Base-by-base conservation (phyloP, 2,888 invertebrate species). In the Pseudococcus viburni region DNA sequence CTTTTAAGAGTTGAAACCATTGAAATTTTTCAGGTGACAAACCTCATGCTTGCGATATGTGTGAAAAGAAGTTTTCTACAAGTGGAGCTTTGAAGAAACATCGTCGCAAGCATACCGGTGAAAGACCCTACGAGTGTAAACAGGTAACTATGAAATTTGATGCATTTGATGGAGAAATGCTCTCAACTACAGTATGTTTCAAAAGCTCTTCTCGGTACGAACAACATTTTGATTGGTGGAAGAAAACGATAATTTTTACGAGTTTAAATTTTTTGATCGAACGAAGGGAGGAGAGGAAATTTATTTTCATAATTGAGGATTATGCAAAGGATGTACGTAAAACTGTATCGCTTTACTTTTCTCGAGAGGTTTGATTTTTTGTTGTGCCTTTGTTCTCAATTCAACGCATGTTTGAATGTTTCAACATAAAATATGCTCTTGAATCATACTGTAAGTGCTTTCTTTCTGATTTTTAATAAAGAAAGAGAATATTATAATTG, bases 71-170 rank as follows among this genome's bases (percentile, higher is more conserved):
- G 89, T 96, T 96, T 90, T 94, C 95, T 33, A 95, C 96, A 0
- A 93, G 95, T 90, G 94, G 95, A 33, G 95, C 96, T 0, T 94
- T 96, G 91, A 94, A 95, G 90, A 96, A 96, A 91, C 96, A 96
- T 91, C 92, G 94, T 42, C 91, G 92, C 55, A 92, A 92, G 55
- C 93, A 94, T 89, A 93, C 94, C 0, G 94, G 94, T 1, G 93
- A 94, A 90, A 94, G 94, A 91, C 95, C 95, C 42, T 95, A 93
- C 91, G 92, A 93, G 84, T 96, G 95, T 91, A 92, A 92, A 90
- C 93, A 93, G 92, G 94, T 94, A 92, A 90, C 91, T 89, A 8
- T 42, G 8, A 33, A 42, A 42, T 42, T 42, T 42, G 42, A 8
- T 9, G 0, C 9, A 42, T 42, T 7, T 5, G 42, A 33, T 33